Conservation (phyloP, 2,113 vertebrate genomes). For the Silurus asotus region DNA sequence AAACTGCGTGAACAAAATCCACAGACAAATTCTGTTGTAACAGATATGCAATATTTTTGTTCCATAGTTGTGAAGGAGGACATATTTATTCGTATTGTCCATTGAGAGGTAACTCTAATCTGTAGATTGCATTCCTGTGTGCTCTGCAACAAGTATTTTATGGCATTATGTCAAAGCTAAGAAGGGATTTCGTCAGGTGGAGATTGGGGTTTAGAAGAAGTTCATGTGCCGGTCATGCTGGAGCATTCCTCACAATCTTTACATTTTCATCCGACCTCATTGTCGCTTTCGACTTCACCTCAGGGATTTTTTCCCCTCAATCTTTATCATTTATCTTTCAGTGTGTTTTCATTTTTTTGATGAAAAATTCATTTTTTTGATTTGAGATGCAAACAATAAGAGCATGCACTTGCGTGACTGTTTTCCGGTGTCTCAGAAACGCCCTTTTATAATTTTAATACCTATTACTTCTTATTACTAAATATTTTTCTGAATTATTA, state of each 20-base stretch:
- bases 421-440: too few relatives aligned
- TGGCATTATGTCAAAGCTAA: conserved; percentile 63
- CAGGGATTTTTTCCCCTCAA: background rate
- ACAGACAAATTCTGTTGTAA: conserved; percentile 19
- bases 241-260: conserved; percentile 67
- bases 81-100: conserved; percentile 54
- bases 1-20: background rate
- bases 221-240: conserved; percentile 71
- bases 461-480: background rate
- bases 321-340: background rate
- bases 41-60: conserved; percentile 49
- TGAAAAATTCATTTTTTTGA: background rate
- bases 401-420: background rate
- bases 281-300: background rate
- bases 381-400: background rate
- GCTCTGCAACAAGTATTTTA: conserved; percentile 53
- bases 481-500: background rate
- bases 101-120: conserved; percentile 56
- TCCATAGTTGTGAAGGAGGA: conserved; percentile 30
- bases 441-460: background rate
- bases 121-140: conserved; percentile 59
- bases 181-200: conserved; percentile 70
- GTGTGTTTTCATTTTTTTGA: background rate
- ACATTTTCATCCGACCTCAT: conserved; percentile 57
- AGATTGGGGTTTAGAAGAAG: conserved; percentile 76